Evolutionary conservation across 2,113 vertebrate species (phyloP).

Genomic region (Platichthys stellatus): DNA sequence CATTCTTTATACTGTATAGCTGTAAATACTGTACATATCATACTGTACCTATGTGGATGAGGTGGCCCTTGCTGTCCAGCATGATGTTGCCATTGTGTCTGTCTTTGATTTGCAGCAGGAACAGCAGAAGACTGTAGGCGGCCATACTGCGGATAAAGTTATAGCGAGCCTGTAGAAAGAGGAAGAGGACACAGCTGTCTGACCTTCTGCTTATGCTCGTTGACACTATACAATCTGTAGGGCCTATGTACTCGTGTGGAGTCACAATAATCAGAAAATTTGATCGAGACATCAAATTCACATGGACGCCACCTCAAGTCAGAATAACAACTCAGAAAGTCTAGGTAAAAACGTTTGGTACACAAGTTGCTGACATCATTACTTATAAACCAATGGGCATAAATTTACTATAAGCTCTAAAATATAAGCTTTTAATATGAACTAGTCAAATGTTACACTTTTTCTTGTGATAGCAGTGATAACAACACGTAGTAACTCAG

Average conservation of each 20-base stretch:
- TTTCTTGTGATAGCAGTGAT: background rate
- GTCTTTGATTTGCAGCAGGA: slow-evolving; percentile 99
- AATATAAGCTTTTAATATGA: too few relatives aligned
- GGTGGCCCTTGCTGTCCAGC: slow-evolving; percentile 96
- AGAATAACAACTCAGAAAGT: too few relatives aligned
- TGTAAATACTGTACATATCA: background rate
- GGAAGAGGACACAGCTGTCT: background rate
- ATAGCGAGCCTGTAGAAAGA: slow-evolving; percentile 89
- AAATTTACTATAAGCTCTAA: too few relatives aligned
- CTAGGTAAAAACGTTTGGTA: too few relatives aligned
- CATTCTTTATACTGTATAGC: background rate
- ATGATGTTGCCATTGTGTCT: slow-evolving; percentile 99
- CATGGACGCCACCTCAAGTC: too few relatives aligned
- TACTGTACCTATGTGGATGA: slow-evolving; percentile 74
- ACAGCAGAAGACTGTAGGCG: slow-evolving; percentile 96
- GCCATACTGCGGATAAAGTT: slow-evolving; percentile 99
- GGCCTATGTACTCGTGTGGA: too few relatives aligned
- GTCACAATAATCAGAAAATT: too few relatives aligned
- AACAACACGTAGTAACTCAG: background rate
- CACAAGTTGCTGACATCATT: too few relatives aligned
- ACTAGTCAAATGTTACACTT: too few relatives aligned
- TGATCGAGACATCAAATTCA: too few relatives aligned
- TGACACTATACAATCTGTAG: too few relatives aligned
- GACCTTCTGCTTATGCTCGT: background rate
- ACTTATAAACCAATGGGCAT: too few relatives aligned